Percentiles rank a stretch among this genome's conserved stretches.
Conservation (phyloP, 2,888 invertebrate species). For the Netelia inedita region DNA sequence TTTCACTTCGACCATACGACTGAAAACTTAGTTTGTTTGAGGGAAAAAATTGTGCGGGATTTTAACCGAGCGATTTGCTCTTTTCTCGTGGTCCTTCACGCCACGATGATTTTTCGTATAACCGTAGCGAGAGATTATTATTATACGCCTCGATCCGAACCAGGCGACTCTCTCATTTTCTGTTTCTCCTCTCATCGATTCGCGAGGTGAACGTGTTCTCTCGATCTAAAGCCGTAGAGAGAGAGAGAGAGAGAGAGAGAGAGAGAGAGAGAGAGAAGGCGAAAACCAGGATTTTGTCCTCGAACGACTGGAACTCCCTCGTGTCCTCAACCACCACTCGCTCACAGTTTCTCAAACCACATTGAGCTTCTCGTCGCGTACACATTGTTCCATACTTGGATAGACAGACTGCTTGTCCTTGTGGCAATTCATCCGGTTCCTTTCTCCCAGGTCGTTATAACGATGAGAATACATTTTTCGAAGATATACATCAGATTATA, state of each 20-base stretch:
- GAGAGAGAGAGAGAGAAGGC: constrained; percentile 5
- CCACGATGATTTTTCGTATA: constrained; percentile 39
- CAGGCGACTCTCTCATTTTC: constrained; percentile 39
- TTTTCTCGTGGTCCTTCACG: constrained; percentile 50
- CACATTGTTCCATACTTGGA: constrained; percentile 31
- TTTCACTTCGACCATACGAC: not conserved
- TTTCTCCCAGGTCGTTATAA: constrained; percentile 29
- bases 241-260: constrained; percentile 1
- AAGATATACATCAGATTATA: not conserved
- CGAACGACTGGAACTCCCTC: constrained; percentile 27
- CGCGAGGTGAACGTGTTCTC: constrained; percentile 63
- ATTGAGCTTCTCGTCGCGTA: constrained; percentile 23
- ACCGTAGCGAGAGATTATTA: constrained; percentile 24
- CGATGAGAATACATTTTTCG: constrained; percentile 8
- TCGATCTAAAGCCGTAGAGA: constrained; percentile 12
- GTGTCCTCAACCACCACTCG: constrained; percentile 38
- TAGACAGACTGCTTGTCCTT: constrained; percentile 42
- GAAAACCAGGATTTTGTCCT: constrained; percentile 57
- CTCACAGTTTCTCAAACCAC: constrained; percentile 40
- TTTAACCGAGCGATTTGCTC: constrained; percentile 28
- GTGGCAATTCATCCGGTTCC: constrained; percentile 57
- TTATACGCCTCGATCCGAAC: constrained; percentile 42
- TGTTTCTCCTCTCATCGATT: constrained; percentile 44
- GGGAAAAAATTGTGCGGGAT: constrained; percentile 32
- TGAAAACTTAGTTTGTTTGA: not conserved